A percentile compares a stretch with the other conserved stretches of the same genome.
Conservation (phyloP, 2,888 invertebrate species). For the Liposcelis brunnea region DNA sequence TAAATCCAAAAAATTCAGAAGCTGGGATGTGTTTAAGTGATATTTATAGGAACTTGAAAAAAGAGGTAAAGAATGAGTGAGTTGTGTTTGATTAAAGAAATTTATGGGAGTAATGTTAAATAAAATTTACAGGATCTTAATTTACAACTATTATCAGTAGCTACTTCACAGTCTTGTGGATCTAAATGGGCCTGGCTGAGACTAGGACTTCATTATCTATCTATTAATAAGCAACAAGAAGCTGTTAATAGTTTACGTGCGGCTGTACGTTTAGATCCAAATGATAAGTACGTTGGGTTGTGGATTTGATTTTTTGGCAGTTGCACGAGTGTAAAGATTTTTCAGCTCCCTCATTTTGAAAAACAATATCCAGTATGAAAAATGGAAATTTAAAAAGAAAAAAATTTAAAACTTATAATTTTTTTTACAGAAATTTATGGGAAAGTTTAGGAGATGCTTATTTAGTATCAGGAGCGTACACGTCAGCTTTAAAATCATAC, state of each 20-base stretch:
- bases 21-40: constrained; percentile 60
- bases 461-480: constrained; percentile 70
- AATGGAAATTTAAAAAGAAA: background rate
- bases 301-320: background rate
- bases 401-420: background rate
- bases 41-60: constrained; percentile 27
- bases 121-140: constrained; percentile 35
- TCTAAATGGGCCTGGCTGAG: constrained; percentile 68
- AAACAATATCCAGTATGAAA: too few species aligned
- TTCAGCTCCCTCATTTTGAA: too few species aligned
- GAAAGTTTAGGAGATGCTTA: constrained; percentile 85
- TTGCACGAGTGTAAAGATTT: background rate
- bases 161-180: constrained; percentile 28
- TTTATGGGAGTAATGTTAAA: too few species aligned
- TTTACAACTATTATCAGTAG: constrained; percentile 39
- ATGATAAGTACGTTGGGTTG: constrained; percentile 38
- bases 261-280: constrained; percentile 47
- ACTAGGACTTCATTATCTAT: constrained; percentile 64
- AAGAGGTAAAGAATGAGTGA: constrained; percentile 21
- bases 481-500: constrained; percentile 76
- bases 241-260: constrained; percentile 61
- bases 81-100: background rate
- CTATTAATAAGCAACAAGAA: constrained; percentile 48
- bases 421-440: constrained; percentile 42
- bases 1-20: constrained; percentile 46